Conservation (phyloP, 2,797 vertebrate genomes). For the Ispidina lecontei region DNA sequence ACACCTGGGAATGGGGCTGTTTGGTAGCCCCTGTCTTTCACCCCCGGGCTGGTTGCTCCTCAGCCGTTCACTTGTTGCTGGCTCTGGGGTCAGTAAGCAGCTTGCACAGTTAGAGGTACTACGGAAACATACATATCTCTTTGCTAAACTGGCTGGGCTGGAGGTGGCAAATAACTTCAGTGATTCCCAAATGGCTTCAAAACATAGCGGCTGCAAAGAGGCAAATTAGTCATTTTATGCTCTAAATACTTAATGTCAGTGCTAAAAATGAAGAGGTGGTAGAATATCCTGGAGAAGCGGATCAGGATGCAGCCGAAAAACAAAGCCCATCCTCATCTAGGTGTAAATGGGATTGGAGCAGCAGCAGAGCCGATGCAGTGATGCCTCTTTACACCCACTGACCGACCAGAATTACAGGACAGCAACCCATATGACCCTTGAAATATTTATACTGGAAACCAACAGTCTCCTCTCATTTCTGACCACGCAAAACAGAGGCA, state of each 20-base stretch:
- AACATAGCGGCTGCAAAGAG: constrained; percentile 1
- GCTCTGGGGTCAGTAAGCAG: neutral
- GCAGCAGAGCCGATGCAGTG: fast-evolving
- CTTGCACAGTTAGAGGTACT: neutral
- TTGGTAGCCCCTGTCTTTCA: neutral
- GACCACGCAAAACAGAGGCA: constrained; percentile 27
- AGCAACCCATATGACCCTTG: neutral
- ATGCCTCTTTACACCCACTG: fast-evolving
- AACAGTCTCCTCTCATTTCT: constrained; percentile 18
- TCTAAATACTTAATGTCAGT: constrained; percentile 28
- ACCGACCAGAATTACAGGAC: fast-evolving
- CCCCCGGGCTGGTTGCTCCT: neutral
- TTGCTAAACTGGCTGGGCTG: neutral
- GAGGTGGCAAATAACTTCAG: constrained; percentile 28
- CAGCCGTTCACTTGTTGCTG: neutral
- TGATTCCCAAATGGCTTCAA: neutral
- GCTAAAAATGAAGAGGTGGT: constrained; percentile 59
- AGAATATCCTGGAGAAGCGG: constrained; percentile 46
- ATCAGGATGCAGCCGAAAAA: constrained; percentile 40
- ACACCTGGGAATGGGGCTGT: fast-evolving
- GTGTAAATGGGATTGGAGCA: neutral
- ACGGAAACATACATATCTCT: neutral
- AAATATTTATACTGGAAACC: constrained; percentile 11
- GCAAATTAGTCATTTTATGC: constrained; percentile 31
- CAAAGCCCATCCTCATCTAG: neutral